Evolutionary conservation across 2,797 vertebrate genomes (phyloP).

Genomic region (Pyrocephalus nanus): DNA sequence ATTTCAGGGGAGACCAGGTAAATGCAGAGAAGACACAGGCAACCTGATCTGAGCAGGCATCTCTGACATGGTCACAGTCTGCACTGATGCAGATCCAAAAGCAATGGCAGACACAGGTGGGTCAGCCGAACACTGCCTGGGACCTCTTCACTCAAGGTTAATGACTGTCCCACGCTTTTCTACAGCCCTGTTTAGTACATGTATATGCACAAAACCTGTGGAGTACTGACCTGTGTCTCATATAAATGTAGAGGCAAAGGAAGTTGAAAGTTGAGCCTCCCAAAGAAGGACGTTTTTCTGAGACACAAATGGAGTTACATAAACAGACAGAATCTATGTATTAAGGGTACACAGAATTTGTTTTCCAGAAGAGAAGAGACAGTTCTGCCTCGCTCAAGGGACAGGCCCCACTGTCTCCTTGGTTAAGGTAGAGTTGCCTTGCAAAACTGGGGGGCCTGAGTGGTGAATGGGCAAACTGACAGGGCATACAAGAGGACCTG

Average conservation of each 20-base stretch:
- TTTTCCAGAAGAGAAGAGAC: not conserved
- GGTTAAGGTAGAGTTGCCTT: not conserved
- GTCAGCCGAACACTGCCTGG: accelerated
- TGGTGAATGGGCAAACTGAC: not conserved
- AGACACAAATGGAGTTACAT: not conserved
- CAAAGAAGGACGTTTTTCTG: not conserved
- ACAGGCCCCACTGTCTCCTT: not conserved
- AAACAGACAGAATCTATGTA: not conserved
- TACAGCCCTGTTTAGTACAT: not conserved
- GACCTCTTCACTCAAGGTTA: not conserved
- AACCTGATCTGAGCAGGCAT: not conserved
- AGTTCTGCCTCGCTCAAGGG: not conserved
- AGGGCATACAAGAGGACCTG: not conserved
- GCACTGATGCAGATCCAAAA: not conserved
- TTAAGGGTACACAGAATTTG: not conserved
- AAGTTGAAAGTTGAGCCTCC: not conserved
- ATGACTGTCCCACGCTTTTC: not conserved
- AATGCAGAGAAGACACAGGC: not conserved
- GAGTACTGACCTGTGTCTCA: accelerated
- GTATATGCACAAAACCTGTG: no score
- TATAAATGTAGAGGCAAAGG: not conserved
- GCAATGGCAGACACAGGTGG: not conserved
- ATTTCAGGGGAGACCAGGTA: not conserved
- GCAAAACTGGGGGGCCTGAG: not conserved
- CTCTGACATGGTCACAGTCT: not conserved